Evolutionary conservation across 2,888 invertebrate genomes (phyloP).

Genomic region (Heterodera filipjevi): DNA sequence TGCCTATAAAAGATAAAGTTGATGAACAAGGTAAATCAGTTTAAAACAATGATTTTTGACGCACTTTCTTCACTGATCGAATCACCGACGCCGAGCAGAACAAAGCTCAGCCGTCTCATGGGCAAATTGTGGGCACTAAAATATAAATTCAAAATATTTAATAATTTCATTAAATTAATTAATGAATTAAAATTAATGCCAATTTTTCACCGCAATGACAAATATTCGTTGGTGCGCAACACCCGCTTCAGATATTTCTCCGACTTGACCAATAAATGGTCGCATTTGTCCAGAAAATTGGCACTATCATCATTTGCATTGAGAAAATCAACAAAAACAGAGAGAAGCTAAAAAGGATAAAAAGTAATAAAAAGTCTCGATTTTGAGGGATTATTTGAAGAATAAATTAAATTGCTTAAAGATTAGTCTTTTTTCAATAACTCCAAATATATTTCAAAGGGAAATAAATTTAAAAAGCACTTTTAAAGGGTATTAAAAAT

Average conservation of each 20-base stretch:
- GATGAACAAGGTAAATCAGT: too few relatives aligned
- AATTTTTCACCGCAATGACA: not conserved
- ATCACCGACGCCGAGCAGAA: not conserved
- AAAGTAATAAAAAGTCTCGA: too few relatives aligned
- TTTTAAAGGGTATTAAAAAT: too few relatives aligned
- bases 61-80: not conserved
- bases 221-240: conserved; percentile 1
- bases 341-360: not conserved
- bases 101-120: not conserved
- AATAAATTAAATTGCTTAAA: too few relatives aligned
- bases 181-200: not conserved
- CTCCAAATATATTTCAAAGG: too few relatives aligned
- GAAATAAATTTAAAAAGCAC: too few relatives aligned
- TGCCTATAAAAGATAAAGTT: not conserved
- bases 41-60: too few relatives aligned
- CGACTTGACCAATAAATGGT: not conserved
- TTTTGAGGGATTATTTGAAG: too few relatives aligned
- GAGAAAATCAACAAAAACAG: not conserved
- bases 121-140: conserved; percentile 1
- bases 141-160: not conserved
- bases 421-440: too few relatives aligned
- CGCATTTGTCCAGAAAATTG: not conserved
- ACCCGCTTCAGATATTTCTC: not conserved
- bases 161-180: too few relatives aligned
- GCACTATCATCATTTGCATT: too few relatives aligned